Conservation (phyloP, 2,113 vertebrate species). For the Gymnocephalus cernua region DNA sequence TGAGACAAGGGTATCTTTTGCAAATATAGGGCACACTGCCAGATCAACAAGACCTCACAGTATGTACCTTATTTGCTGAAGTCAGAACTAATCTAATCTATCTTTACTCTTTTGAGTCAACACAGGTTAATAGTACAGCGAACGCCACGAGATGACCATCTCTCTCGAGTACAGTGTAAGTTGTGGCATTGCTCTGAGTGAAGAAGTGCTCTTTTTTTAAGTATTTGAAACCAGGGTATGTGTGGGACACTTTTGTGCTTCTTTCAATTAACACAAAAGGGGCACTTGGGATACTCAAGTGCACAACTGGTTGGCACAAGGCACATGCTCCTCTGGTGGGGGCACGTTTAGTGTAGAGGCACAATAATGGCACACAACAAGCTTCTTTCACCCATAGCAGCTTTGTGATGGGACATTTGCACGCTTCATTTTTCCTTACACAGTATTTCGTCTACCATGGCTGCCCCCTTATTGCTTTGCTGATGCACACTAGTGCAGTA, state of each 20-base stretch:
- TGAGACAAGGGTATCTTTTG: conserved; percentile 11
- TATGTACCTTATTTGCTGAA: conserved; percentile 14
- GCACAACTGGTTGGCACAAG: neutral
- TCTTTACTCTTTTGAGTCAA: conserved; percentile 18
- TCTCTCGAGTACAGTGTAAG: neutral
- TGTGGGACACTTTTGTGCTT: neutral
- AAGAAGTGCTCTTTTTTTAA: neutral
- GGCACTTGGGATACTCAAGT: neutral
- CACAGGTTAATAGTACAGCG: neutral
- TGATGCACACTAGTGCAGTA: neutral
- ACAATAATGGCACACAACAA: neutral
- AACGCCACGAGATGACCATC: too few species aligned
- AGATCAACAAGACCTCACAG: neutral
- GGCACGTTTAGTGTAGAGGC: neutral
- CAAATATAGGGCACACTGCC: conserved; percentile 3
- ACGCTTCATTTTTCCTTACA: neutral
- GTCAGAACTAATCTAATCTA: conserved; percentile 13
- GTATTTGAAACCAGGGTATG: neutral
- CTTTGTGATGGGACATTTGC: neutral
- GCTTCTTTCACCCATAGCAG: neutral
- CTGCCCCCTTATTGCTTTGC: neutral
- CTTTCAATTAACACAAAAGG: neutral
- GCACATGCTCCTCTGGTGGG: neutral
- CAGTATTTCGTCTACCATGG: neutral
- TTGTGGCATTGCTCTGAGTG: neutral